Evolutionary conservation across 53 echinoderm and acorn worm genomes (phyloP).

Genomic region (Crossaster papposus): DNA sequence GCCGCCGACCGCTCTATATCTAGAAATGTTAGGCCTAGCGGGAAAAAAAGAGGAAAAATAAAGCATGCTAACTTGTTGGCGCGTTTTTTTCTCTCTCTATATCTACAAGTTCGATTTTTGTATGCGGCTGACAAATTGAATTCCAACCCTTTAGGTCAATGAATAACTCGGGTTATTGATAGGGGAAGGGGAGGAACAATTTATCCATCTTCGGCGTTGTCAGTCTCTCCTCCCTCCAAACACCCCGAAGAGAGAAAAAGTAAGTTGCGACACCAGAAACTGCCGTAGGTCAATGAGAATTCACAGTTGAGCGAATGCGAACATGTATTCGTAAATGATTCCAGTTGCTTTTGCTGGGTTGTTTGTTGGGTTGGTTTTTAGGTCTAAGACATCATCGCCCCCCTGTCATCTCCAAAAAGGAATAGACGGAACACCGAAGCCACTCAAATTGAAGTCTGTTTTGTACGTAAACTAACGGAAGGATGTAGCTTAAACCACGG

Average conservation of each 20-base stretch:
- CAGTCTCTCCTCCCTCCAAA: not conserved
- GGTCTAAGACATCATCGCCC: no score
- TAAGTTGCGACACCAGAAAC: not conserved
- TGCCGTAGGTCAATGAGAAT: not conserved
- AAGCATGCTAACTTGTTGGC: slow-evolving; percentile 17
- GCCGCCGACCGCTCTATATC: not conserved
- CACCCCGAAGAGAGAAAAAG: no score
- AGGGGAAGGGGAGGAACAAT: not conserved
- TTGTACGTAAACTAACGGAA: no score
- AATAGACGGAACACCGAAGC: no score
- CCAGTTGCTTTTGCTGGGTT: no score
- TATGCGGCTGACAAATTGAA: slow-evolving; percentile 32
- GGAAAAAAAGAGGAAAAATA: not conserved
- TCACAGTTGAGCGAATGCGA: not conserved
- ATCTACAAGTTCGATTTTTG: slow-evolving; percentile 25
- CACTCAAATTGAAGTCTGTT: no score
- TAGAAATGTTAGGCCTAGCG: not conserved
- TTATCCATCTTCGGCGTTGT: not conserved
- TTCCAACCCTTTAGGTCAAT: not conserved
- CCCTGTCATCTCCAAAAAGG: no score
- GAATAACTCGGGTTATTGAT: not conserved
- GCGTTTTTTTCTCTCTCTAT: not conserved
- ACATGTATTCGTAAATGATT: no score
- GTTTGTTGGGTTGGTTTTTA: no score
- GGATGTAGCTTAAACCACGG: no score